Percentiles rank a stretch among this genome's conserved stretches.
phyloP scores from a whole-genome alignment of 1,140 invertebrate genomes.

The Drosophila fuyamai region DNA sequence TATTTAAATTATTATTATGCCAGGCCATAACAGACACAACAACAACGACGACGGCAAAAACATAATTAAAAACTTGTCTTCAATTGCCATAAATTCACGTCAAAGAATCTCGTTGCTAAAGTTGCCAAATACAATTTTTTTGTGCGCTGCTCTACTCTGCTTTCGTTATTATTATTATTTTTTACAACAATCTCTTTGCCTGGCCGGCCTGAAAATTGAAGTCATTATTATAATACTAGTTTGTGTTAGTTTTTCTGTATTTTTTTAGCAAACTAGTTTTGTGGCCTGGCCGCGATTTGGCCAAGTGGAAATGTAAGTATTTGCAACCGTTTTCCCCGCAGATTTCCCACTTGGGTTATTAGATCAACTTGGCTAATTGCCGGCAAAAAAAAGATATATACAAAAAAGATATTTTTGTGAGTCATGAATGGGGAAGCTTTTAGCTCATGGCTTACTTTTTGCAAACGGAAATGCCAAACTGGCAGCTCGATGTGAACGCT shows the following conservation, averaged over 20 bases:
- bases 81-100: constrained; percentile 82
- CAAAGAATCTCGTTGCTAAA: constrained; percentile 74
- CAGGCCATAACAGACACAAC: constrained; percentile 54
- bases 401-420: constrained; percentile 23
- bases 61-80: constrained; percentile 83
- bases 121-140: constrained; percentile 67
- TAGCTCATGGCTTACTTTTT: constrained; percentile 13
- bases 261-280: constrained; percentile 65
- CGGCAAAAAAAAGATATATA: constrained; percentile 21
- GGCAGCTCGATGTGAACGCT: constrained; percentile 37
- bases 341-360: constrained; percentile 38
- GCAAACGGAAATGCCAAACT: constrained; percentile 62
- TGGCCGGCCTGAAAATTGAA: constrained; percentile 64
- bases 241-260: constrained; percentile 41
- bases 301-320: constrained; percentile 67
- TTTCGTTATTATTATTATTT: constrained; percentile 58
- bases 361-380: constrained; percentile 60
- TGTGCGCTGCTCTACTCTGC: constrained; percentile 20
- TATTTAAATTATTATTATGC: constrained; percentile 80
- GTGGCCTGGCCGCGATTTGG: constrained; percentile 62
- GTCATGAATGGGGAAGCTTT: constrained; percentile 52
- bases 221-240: constrained; percentile 73
- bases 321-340: constrained; percentile 59
- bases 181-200: constrained; percentile 76
- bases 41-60: constrained; percentile 47